phyloP scores from a whole-genome alignment of 2,113 vertebrate species.

The Syngnathoides biaculeatus region DNA sequence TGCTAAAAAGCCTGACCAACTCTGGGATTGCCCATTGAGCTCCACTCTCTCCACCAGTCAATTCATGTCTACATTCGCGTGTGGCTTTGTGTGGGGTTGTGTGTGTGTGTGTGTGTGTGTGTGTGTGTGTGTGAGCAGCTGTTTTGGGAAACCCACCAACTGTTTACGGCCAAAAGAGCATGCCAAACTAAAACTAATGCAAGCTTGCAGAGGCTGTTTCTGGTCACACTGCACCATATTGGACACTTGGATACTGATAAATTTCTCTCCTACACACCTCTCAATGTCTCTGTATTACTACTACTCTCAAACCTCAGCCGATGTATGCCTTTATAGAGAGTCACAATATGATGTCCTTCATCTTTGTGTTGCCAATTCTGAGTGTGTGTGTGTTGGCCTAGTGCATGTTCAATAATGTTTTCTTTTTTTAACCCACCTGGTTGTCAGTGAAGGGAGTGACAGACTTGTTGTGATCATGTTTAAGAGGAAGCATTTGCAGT shows the following conservation, averaged over 20 bases:
- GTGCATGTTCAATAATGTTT: constrained; percentile 27
- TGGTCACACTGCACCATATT: constrained; percentile 19
- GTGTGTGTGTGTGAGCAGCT: constrained; percentile 17
- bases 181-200: constrained; percentile 61
- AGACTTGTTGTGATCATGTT: constrained; percentile 30
- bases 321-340: constrained; percentile 59
- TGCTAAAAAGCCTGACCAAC: constrained; percentile 58
- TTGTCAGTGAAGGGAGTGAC: constrained; percentile 16
- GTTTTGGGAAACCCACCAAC: constrained; percentile 53
- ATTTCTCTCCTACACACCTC: constrained; percentile 24
- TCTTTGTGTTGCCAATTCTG: constrained; percentile 34
- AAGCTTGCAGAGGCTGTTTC: constrained; percentile 36
- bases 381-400: constrained; percentile 1
- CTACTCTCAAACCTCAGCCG: constrained; percentile 31
- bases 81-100: constrained; percentile 10
- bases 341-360: constrained; percentile 40
- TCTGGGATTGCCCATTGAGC: constrained; percentile 63
- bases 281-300: constrained; percentile 1
- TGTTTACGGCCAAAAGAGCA: constrained; percentile 59
- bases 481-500: constrained; percentile 30
- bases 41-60: constrained; percentile 36
- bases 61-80: constrained; percentile 28
- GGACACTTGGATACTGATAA: constrained; percentile 37
- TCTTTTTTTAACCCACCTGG: constrained; percentile 39
- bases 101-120: constrained; percentile 19